These are phyloP conservation scores for Onychostruthus taczanowskii DNA, from an alignment of 2,113 vertebrate species.

Conservation along the genomic window DNA sequence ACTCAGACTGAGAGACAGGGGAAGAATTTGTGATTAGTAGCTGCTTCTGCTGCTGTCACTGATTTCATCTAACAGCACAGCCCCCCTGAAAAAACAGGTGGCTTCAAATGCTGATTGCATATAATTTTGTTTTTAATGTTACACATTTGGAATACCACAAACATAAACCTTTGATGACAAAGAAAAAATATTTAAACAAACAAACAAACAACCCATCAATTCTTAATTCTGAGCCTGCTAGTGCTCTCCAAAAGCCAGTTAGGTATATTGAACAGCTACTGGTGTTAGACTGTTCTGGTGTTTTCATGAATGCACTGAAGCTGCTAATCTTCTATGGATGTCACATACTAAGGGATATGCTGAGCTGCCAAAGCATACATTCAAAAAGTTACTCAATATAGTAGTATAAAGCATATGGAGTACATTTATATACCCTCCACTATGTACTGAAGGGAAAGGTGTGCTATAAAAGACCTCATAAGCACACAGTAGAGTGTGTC, in stretches of 20 bases:
- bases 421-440: slow-evolving; percentile 35
- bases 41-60: neutral
- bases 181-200: neutral
- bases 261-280: neutral
- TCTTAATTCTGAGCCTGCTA: neutral
- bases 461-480: slow-evolving; percentile 51
- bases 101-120: neutral
- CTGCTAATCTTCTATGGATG: neutral
- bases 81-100: neutral
- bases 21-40: neutral
- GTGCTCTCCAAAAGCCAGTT: neutral
- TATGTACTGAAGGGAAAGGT: neutral
- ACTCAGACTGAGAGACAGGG: neutral
- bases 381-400: slow-evolving; percentile 2
- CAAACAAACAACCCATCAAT: neutral
- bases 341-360: neutral
- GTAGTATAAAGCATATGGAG: slow-evolving; percentile 22
- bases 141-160: neutral
- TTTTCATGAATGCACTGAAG: neutral
- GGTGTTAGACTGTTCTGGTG: neutral
- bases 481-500: slow-evolving; percentile 12
- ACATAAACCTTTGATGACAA: neutral
- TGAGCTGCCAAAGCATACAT: neutral
- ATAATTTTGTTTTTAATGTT: neutral
- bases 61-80: neutral